These are phyloP conservation scores for Clarias magur DNA, from an alignment of 2,113 vertebrate genomes.

Conservation along the genomic window DNA sequence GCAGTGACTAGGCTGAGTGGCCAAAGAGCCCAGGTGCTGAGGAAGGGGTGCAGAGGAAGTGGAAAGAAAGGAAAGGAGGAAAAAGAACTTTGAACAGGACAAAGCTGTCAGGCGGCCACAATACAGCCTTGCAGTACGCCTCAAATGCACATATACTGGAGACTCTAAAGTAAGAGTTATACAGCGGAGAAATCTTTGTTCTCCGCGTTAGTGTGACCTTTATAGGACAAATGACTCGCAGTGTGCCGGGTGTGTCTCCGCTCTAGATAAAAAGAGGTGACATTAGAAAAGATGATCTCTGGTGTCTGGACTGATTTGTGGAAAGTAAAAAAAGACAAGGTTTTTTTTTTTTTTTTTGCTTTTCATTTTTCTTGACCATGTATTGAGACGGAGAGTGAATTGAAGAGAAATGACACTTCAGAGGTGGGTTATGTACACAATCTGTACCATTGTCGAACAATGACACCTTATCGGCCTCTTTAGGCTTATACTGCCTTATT, in stretches of 20 bases:
- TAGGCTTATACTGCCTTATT: conserved; percentile 19
- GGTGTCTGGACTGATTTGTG: conserved; percentile 48
- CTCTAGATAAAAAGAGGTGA: conserved; percentile 47
- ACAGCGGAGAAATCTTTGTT: conserved; percentile 40
- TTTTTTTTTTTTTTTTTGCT: neutral
- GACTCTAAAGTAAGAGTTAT: conserved; percentile 35
- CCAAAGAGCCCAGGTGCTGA: conserved; percentile 51
- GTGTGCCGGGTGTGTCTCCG: conserved; percentile 40
- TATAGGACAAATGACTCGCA: conserved; percentile 44
- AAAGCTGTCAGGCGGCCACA: conserved; percentile 22
- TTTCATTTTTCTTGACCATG: conserved; percentile 8
- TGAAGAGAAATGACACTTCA: conserved; percentile 46
- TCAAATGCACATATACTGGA: conserved; percentile 14
- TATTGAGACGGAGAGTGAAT: conserved; percentile 33
- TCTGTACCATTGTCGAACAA: conserved; percentile 46
- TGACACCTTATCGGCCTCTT: conserved; percentile 47
- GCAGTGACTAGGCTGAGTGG: conserved; percentile 48
- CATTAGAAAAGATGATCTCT: conserved; percentile 54
- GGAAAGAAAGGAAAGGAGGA: neutral
- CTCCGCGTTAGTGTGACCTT: conserved; percentile 49
- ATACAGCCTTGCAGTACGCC: conserved; percentile 11
- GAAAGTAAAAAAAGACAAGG: conserved; percentile 21
- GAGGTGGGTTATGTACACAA: conserved; percentile 47
- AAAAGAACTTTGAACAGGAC: conserved; percentile 22
- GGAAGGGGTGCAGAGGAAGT: conserved; percentile 29